Percentiles rank a stretch among this genome's conserved stretches.
phyloP scores from a whole-genome alignment of 2,797 vertebrate species.

The Somateria mollissima region DNA sequence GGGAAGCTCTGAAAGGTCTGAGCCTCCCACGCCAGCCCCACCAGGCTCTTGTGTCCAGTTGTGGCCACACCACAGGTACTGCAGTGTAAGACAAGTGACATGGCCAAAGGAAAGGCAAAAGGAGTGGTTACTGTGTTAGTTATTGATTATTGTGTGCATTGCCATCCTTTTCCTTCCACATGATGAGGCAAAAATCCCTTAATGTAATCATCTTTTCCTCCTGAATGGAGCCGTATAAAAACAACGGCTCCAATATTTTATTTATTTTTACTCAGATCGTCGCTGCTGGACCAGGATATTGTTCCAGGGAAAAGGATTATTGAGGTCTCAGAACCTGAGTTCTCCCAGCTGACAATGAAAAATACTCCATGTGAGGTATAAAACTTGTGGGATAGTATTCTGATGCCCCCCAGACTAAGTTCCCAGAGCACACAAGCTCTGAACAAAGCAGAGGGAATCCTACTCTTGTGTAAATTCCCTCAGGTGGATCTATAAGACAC shows the following conservation, averaged over 20 bases:
- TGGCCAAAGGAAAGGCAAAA: background rate
- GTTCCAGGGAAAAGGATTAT: background rate
- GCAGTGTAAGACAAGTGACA: background rate
- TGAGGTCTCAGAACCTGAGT: background rate
- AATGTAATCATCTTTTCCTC: background rate
- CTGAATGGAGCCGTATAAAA: background rate
- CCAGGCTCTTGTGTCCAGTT: background rate
- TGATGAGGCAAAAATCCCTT: background rate
- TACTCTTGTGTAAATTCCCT: background rate
- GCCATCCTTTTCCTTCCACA: background rate
- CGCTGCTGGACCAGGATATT: background rate
- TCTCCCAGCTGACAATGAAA: background rate
- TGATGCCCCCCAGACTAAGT: background rate
- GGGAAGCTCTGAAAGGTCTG: background rate
- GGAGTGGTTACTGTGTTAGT: background rate
- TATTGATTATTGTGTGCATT: background rate
- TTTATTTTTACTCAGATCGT: background rate
- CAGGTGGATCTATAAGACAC: background rate
- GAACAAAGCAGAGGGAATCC: background rate
- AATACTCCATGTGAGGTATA: background rate
- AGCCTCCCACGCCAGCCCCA: accelerated
- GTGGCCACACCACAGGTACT: background rate
- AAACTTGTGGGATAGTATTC: background rate
- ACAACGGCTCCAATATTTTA: background rate
- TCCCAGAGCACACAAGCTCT: background rate